Evolutionary conservation across 2,113 vertebrate genomes (phyloP), one percentile per base, ranked within the genome.

Genomic region (Peromyscus polionotus): DNA sequence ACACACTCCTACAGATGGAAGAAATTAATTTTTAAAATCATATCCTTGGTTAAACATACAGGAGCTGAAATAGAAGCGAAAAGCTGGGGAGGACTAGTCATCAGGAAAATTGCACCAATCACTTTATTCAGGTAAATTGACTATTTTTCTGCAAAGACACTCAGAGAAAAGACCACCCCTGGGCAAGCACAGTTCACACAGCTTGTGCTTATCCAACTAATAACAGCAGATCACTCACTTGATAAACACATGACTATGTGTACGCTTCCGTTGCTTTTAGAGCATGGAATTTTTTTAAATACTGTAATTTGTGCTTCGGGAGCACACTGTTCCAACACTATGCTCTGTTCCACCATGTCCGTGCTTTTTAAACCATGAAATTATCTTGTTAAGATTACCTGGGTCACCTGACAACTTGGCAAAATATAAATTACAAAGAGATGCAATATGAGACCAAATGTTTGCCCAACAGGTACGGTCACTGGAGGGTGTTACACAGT

Each of bases 71-170:
- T 19, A 75, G 17, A 94, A 86, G 20, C 87, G 61, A 87, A 93
- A 92, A 72, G 17, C 13, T 4, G 22, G 28, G 31, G 51, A 96
- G 54, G 45, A 16, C 51, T 73, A 48, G 68, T 95, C 79, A 96
- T 75, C 77, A 85, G 77, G 90, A 86, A 95, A 97, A 96, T 73
- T 96, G 61, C 24, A 88, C 84, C 87, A 51, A 95, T 90, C 73
- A 76, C 26, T 95, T 94, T 75, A 86, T 86, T 81, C 88, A 33
- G 16, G n/a, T 87, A 97, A 95, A 96, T 8, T 54, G 84, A 76
- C 57, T 59, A 51, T 77, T 89, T 94, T 88, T 95, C 91, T 68
- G 88, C 92, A 97, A 96, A 97, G 79, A 36, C 95, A 68, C 63
- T 94, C 84, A 88, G 7, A 54, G 42, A 76, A 22, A 91, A 90